phyloP scores from a whole-genome alignment of 2,113 vertebrate genomes.

The Natator depressus region DNA sequence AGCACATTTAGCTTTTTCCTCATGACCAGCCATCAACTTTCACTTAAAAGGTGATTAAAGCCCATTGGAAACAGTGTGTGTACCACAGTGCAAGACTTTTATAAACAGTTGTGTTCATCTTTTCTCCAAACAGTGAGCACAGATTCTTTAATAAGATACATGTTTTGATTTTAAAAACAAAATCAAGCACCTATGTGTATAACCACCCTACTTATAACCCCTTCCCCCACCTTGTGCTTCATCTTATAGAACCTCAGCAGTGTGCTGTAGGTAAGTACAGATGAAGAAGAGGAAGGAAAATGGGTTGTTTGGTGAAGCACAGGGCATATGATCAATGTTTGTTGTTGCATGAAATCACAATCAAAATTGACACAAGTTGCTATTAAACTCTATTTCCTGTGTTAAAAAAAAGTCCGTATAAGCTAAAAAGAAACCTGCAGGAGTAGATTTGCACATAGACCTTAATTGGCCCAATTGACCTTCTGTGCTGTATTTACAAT shows the following conservation, averaged over 20 bases:
- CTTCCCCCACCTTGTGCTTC: constrained; percentile 39
- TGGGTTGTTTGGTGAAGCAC: constrained; percentile 69
- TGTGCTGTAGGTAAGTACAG: constrained; percentile 53
- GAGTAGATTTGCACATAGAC: constrained; percentile 90
- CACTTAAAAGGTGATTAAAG: background rate
- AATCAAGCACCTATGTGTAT: constrained; percentile 52
- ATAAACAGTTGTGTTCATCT: constrained; percentile 56
- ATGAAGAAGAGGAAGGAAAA: constrained; percentile 65
- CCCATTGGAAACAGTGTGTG: constrained; percentile 1
- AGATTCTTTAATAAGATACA: constrained; percentile 33
- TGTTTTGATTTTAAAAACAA: constrained; percentile 63
- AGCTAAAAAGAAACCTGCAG: constrained; percentile 82
- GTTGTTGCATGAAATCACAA: constrained; percentile 84
- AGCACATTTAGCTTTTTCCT: background rate
- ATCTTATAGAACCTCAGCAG: constrained; percentile 30
- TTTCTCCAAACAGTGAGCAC: background rate
- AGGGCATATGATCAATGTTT: constrained; percentile 78
- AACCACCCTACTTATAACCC: constrained; percentile 62
- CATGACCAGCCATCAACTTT: background rate
- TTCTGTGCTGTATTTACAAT: constrained; percentile 92
- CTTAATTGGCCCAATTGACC: constrained; percentile 96
- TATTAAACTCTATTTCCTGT: constrained; percentile 90
- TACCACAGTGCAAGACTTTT: background rate
- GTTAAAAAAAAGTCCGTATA: constrained; percentile 79
- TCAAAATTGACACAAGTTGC: constrained; percentile 86